These are phyloP conservation scores for Gymnocephalus cernua DNA, from an alignment of 2,113 vertebrate genomes.

Conservation along the genomic window DNA sequence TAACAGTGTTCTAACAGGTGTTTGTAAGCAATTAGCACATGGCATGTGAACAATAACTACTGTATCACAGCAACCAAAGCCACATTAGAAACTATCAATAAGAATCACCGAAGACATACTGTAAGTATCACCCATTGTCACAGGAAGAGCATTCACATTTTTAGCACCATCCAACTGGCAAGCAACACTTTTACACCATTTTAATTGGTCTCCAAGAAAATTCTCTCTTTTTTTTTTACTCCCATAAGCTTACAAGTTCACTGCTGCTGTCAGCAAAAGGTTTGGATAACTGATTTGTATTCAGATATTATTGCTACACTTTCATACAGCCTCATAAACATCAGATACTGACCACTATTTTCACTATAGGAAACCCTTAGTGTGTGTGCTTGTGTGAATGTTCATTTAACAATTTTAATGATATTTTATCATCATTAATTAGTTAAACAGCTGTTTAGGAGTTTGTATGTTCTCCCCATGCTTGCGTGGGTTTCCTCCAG, in stretches of 20 bases:
- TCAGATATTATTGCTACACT: constrained; percentile 24
- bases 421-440: neutral
- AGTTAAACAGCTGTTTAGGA: too few species aligned
- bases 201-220: constrained; percentile 76
- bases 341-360: neutral
- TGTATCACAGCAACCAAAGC: neutral
- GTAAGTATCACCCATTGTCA: constrained; percentile 33
- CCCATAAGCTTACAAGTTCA: neutral
- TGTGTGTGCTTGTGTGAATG: neutral
- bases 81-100: neutral
- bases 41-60: neutral
- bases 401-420: neutral
- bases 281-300: constrained; percentile 38
- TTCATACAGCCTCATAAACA: neutral
- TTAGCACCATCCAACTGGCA: constrained; percentile 41
- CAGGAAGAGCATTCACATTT: constrained; percentile 40
- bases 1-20: neutral
- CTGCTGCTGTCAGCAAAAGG: constrained; percentile 7
- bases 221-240: constrained; percentile 23
- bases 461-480: too few species aligned
- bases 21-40: neutral
- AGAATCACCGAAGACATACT: too few species aligned
- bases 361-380: neutral
- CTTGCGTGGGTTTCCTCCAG: too few species aligned
- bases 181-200: constrained; percentile 57